Evolutionary conservation across 2,113 vertebrate genomes (phyloP), one percentile per base, ranked within the genome.

Genomic region (Mustelus asterias): DNA sequence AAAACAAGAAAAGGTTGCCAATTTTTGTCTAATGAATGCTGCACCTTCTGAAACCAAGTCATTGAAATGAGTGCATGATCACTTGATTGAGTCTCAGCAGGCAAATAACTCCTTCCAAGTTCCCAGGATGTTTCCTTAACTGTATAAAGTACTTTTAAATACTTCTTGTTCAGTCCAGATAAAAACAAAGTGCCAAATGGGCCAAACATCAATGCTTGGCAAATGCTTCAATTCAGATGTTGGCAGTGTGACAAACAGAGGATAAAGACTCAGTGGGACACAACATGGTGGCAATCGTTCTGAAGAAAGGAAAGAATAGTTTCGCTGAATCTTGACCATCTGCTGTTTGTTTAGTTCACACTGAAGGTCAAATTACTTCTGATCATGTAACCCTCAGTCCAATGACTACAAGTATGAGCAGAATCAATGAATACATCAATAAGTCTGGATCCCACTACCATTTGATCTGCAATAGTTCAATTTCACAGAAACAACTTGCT

Each of bases 291-390:
- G 98, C 98, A 98, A 98, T 97, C 97, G 97, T 97, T 97, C 98
- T 97, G 97, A 97, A 96, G 97, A 97, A 97, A 97, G 97, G 97
- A 97, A 98, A 96, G 98, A 98, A 98, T 98, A 98, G 98, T 97
- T 97, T 97, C 97, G 96, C 97, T 98, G 97, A 98, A 98, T 98
- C 97, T 98, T 98, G 97, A 97, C 98, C 98, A 98, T 98, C 98
- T 99, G 98, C 97, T 98, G 98, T 98, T 98, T 98, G 98, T 98
- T 98, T 98, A 98, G 98, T 98, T 98, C 97, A 98, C 98, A 98
- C 98, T 98, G 97, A 98, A 98, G 98, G 98, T 98, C 98, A 98
- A 98, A 98, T 97, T 97, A 97, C 97, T 98, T 98, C 97, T 97
- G 97, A 98, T 98, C 98, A 97, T 97, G 97, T 98, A 97, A 97